Conservation (phyloP, 2,888 invertebrate species). For the Lycia hirtaria region DNA sequence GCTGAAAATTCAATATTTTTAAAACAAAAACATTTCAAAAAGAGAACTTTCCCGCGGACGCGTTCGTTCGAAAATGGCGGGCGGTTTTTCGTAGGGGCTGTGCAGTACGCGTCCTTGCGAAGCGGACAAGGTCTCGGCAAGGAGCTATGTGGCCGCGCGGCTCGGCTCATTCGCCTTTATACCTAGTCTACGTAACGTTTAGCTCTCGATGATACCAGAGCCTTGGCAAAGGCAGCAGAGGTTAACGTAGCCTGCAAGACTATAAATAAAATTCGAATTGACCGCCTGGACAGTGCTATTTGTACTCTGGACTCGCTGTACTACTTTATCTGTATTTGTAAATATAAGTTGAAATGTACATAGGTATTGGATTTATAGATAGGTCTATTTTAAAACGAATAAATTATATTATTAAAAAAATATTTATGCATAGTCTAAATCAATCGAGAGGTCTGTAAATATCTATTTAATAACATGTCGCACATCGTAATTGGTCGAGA, state of each 20-base stretch:
- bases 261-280: constrained; percentile 49
- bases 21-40: constrained; percentile 43
- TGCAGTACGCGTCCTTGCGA: constrained; percentile 77
- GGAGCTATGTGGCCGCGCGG: constrained; percentile 72
- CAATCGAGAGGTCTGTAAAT: no score
- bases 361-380: not conserved
- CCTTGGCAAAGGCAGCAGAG: constrained; percentile 46
- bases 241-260: constrained; percentile 39
- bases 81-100: constrained; percentile 74
- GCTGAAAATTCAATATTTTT: constrained; percentile 41
- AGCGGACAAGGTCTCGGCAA: constrained; percentile 77
- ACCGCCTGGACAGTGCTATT: constrained; percentile 31
- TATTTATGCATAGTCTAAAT: no score
- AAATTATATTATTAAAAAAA: no score
- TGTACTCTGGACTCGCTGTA: constrained; percentile 17
- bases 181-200: constrained; percentile 65
- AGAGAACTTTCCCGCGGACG: constrained; percentile 70
- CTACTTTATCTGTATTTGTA: constrained; percentile 32
- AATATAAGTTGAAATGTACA: constrained; percentile 9
- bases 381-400: not conserved
- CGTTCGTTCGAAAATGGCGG: constrained; percentile 75
- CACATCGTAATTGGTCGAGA: no score
- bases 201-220: constrained; percentile 46
- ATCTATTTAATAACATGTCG: no score
- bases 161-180: constrained; percentile 76